phyloP scores from a whole-genome alignment of 2,797 vertebrate genomes.

The Onychomys arenicola region DNA sequence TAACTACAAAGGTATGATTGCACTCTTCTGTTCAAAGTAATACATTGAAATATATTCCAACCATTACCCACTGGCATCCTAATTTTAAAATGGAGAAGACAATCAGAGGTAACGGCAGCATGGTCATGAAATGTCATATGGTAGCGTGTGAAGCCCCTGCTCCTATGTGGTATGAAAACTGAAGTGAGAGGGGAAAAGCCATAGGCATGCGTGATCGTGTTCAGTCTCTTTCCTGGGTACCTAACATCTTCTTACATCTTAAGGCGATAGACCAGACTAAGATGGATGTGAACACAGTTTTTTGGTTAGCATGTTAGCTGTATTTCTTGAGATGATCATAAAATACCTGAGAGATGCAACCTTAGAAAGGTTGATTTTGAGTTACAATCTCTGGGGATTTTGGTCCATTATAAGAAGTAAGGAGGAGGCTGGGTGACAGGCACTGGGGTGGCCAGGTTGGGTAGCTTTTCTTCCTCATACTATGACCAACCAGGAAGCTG shows the following conservation, averaged over 20 bases:
- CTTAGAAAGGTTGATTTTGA: not conserved
- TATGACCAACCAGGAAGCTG: not conserved
- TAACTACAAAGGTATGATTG: not conserved
- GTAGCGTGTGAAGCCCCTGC: not conserved
- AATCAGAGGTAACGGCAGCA: not conserved
- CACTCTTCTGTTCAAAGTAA: slow-evolving; percentile 1
- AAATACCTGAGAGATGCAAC: not conserved
- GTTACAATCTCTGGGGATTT: not conserved
- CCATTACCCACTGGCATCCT: not conserved
- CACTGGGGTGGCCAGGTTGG: not conserved
- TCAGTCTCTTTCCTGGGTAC: not conserved
- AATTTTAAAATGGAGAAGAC: slow-evolving; percentile 1
- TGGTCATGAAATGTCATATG: not conserved
- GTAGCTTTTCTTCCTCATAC: not conserved
- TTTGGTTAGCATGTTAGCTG: not conserved
- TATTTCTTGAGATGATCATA: not conserved
- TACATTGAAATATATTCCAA: not conserved
- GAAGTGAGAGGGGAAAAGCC: not conserved
- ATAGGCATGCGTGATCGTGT: not conserved
- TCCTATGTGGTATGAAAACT: fast-evolving
- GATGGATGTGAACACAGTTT: not conserved
- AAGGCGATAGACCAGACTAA: not conserved
- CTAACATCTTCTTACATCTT: not conserved
- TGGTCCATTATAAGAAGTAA: not conserved
- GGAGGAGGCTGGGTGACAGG: not conserved